Conservation (phyloP, 2,113 vertebrate genomes). For the Pseudopodoces humilis region DNA sequence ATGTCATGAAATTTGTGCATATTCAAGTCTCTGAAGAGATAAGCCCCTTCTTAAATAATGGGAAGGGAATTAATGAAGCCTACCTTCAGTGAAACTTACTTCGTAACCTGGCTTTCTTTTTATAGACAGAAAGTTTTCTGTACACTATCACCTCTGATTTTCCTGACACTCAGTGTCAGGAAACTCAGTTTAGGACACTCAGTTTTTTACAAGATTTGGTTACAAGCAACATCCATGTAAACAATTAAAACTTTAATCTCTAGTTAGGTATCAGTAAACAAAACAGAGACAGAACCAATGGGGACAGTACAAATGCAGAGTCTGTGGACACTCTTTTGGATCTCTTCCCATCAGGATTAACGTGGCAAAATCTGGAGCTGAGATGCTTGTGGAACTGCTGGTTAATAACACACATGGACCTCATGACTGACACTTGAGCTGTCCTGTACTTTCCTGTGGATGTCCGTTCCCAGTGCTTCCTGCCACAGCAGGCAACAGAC, state of each 20-base stretch:
- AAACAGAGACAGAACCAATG: not conserved
- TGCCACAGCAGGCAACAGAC: rapidly evolving
- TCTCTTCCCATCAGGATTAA: not conserved
- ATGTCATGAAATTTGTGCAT: not conserved
- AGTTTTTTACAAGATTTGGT: conserved; percentile 7
- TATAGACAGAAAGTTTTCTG: not conserved
- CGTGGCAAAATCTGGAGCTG: not conserved
- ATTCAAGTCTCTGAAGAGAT: not conserved
- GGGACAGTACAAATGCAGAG: not conserved
- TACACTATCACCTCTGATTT: not conserved
- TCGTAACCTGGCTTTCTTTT: not conserved
- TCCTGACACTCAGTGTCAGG: not conserved
- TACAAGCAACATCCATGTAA: conserved; percentile 20
- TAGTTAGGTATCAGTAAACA: not conserved
- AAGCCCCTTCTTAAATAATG: not conserved
- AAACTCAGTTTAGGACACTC: not conserved
- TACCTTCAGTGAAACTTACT: not conserved
- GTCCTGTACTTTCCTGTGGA: not conserved
- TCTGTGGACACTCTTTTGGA: not conserved
- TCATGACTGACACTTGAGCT: not conserved
- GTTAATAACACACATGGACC: not conserved
- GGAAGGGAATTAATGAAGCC: not conserved
- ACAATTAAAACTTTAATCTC: conserved; percentile 3
- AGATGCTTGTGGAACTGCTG: not conserved
- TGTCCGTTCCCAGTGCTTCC: not conserved